Evolutionary conservation across 2,113 vertebrate species (phyloP).

Genomic region (Apus apus): DNA sequence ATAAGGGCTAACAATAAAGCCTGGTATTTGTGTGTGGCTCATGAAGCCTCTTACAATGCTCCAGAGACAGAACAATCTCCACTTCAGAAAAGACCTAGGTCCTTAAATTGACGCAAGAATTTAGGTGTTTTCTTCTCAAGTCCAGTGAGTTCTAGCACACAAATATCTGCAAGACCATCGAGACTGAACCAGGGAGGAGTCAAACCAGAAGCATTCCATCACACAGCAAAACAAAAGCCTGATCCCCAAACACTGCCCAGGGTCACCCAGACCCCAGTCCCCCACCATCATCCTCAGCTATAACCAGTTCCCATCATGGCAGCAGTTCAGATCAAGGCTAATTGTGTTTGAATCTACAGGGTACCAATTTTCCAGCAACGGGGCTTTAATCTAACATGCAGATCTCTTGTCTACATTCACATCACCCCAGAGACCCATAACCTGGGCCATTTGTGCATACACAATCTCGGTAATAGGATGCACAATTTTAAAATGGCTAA

Average conservation of each 20-base stretch:
- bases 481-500: conserved; percentile 60
- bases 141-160: accelerated
- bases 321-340: conserved; percentile 54
- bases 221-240: neutral
- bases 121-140: neutral
- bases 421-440: conserved; percentile 65
- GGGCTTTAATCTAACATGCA: conserved; percentile 71
- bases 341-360: conserved; percentile 60
- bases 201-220: accelerated
- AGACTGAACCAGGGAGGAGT: accelerated
- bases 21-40: neutral
- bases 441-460: conserved; percentile 69
- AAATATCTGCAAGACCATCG: accelerated
- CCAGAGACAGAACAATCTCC: neutral
- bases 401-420: conserved; percentile 69
- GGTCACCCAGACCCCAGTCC: neutral
- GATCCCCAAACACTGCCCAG: neutral
- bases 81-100: neutral
- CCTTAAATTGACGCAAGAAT: neutral
- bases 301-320: neutral
- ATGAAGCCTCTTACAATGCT: neutral
- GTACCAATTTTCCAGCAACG: conserved; percentile 66
- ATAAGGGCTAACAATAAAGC: neutral
- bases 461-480: conserved; percentile 66
- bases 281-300: neutral